Percentiles rank a stretch among this genome's conserved stretches.
phyloP scores from a whole-genome alignment of 2,888 invertebrate species.

The Eristalis pertinax region DNA sequence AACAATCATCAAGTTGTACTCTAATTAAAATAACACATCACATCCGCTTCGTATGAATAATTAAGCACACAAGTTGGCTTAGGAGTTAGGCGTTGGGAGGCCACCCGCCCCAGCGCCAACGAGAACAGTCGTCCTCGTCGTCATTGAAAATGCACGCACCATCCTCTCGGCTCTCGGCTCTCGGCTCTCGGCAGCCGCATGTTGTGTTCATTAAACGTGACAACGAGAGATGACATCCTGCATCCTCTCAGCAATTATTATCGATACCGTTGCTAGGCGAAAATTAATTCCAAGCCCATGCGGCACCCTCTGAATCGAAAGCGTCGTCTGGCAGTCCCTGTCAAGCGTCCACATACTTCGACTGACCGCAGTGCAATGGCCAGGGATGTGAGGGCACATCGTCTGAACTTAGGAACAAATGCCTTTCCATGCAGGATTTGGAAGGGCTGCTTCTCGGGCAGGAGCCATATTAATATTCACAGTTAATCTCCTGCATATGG shows the following conservation, averaged over 20 bases:
- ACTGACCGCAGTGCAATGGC: slow-evolving; percentile 37
- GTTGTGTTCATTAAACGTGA: slow-evolving; percentile 67
- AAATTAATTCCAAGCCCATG: slow-evolving; percentile 59
- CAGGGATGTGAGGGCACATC: slow-evolving; percentile 2
- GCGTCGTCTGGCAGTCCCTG: slow-evolving; percentile 17
- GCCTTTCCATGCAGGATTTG: slow-evolving; percentile 39
- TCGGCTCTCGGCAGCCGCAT: slow-evolving; percentile 26
- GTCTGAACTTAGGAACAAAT: slow-evolving; percentile 49
- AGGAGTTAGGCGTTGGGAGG: slow-evolving; percentile 18
- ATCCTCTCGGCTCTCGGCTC: no score
- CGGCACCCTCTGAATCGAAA: slow-evolving; percentile 18
- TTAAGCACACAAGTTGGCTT: slow-evolving; percentile 51
- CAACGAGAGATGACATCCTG: slow-evolving; percentile 57
- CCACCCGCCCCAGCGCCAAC: background rate
- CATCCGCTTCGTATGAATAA: slow-evolving; percentile 69
- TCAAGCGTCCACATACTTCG: background rate
- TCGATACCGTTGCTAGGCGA: slow-evolving; percentile 56
- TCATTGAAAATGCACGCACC: slow-evolving; percentile 32
- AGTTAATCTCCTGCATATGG: slow-evolving; percentile 68
- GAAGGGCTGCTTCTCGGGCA: slow-evolving; percentile 39
- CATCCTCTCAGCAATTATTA: slow-evolving; percentile 63
- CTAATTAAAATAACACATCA: slow-evolving; percentile 72
- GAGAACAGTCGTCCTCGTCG: slow-evolving; percentile 51
- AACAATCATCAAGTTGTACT: slow-evolving; percentile 68
- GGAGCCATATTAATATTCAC: slow-evolving; percentile 68